Evolutionary conservation across 2,888 invertebrate genomes (phyloP).

Genomic region (Dynastes grantii): DNA sequence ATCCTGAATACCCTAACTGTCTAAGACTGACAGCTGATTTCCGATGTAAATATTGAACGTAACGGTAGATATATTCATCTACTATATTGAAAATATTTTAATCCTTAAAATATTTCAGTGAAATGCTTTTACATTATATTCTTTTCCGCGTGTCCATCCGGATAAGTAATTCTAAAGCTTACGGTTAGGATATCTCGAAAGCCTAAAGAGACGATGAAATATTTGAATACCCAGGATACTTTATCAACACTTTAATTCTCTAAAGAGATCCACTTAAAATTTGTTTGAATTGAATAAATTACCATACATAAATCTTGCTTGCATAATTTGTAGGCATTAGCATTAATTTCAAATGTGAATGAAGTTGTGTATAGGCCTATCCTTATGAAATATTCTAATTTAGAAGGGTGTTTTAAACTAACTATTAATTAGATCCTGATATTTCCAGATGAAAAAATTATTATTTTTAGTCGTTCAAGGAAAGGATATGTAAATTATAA

Average conservation of each 20-base stretch:
- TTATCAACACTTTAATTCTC: background rate
- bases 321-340: background rate
- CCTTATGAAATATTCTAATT: background rate
- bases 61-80: too few species aligned
- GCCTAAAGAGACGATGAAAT: too few species aligned
- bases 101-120: too few species aligned
- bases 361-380: background rate
- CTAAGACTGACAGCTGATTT: too few species aligned
- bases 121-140: too few species aligned
- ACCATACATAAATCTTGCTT: background rate
- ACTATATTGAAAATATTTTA: too few species aligned
- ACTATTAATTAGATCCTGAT: background rate
- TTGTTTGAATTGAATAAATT: conserved; percentile 19
- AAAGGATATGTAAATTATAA: too few species aligned
- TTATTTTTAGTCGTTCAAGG: background rate
- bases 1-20: too few species aligned
- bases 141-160: too few species aligned
- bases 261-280: conserved; percentile 2
- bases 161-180: too few species aligned
- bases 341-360: background rate
- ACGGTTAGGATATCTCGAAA: too few species aligned
- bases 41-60: too few species aligned
- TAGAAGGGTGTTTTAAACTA: conserved; percentile 8
- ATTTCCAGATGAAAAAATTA: background rate
- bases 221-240: background rate